A percentile compares a stretch with the other conserved stretches of the same genome.
phyloP scores from a whole-genome alignment of 2,113 vertebrate genomes.

The Burhinus bistriatus region DNA sequence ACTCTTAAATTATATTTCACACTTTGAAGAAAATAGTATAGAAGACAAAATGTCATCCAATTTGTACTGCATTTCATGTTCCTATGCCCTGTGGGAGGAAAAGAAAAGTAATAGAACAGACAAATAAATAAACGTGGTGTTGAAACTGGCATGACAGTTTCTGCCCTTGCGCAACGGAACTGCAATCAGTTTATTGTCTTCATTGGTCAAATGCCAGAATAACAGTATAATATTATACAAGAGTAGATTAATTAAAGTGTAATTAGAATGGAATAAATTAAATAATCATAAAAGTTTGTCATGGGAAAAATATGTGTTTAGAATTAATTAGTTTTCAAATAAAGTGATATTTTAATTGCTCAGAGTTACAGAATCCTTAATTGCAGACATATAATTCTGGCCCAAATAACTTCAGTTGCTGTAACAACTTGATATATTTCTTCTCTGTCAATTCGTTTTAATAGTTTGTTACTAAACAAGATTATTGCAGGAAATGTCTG shows the following conservation, averaged over 20 bases:
- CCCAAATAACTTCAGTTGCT: slow-evolving; percentile 58
- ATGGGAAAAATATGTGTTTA: slow-evolving; percentile 81
- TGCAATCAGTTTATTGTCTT: slow-evolving; percentile 61
- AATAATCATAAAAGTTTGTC: slow-evolving; percentile 75
- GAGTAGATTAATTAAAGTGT: slow-evolving; percentile 80
- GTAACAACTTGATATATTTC: slow-evolving; percentile 72
- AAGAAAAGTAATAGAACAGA: slow-evolving; percentile 63
- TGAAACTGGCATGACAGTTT: slow-evolving; percentile 45
- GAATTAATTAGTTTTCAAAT: slow-evolving; percentile 82
- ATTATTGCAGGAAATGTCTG: slow-evolving; percentile 61
- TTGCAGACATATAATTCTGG: slow-evolving; percentile 72
- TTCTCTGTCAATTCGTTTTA: slow-evolving; percentile 61
- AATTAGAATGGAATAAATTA: slow-evolving; percentile 82
- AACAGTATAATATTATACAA: slow-evolving; percentile 73
- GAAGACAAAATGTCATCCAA: slow-evolving; percentile 7
- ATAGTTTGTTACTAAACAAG: slow-evolving; percentile 44
- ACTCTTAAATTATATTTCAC: background rate
- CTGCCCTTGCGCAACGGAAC: slow-evolving; percentile 53
- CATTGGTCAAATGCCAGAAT: slow-evolving; percentile 68
- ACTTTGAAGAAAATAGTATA: slow-evolving; percentile 9
- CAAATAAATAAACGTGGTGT: slow-evolving; percentile 54
- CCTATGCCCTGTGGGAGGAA: slow-evolving; percentile 55
- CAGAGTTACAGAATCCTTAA: slow-evolving; percentile 75
- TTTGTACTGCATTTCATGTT: slow-evolving; percentile 41
- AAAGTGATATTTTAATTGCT: slow-evolving; percentile 79